These are phyloP conservation scores for Podarcis lilfordi DNA, from an alignment of 2,797 vertebrate species.

Conservation along the genomic window DNA sequence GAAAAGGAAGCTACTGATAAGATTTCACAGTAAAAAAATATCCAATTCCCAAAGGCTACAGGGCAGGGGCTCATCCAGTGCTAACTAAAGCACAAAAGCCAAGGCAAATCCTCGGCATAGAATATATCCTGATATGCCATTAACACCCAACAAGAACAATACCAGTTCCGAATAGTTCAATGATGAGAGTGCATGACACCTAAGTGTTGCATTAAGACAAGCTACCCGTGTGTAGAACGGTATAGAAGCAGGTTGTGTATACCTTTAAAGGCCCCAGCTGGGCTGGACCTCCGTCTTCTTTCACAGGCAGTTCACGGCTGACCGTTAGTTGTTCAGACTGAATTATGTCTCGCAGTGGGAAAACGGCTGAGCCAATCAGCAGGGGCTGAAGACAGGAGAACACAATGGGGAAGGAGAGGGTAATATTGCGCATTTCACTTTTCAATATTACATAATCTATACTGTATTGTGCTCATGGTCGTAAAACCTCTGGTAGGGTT, in stretches of 20 bases:
- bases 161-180: neutral
- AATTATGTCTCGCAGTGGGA: slow-evolving; percentile 82
- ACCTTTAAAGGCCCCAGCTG: slow-evolving; percentile 88
- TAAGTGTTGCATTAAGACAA: neutral
- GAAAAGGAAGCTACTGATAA: neutral
- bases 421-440: neutral
- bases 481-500: neutral
- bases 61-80: neutral
- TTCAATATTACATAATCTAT: neutral
- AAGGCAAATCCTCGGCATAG: neutral
- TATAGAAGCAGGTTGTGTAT: neutral
- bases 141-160: neutral
- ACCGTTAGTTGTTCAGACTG: slow-evolving; percentile 79
- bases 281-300: slow-evolving; percentile 65
- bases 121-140: neutral
- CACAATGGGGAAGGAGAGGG: neutral
- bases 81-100: neutral
- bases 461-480: neutral
- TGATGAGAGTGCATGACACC: neutral
- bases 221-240: neutral
- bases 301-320: slow-evolving; percentile 80
- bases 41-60: neutral
- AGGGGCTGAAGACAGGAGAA: slow-evolving; percentile 78
- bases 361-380: slow-evolving; percentile 81
- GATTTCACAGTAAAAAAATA: neutral